These are phyloP conservation scores for Probaryconus sp. DNA, from an alignment of 1,140 invertebrate species.

Conservation along the genomic window DNA sequence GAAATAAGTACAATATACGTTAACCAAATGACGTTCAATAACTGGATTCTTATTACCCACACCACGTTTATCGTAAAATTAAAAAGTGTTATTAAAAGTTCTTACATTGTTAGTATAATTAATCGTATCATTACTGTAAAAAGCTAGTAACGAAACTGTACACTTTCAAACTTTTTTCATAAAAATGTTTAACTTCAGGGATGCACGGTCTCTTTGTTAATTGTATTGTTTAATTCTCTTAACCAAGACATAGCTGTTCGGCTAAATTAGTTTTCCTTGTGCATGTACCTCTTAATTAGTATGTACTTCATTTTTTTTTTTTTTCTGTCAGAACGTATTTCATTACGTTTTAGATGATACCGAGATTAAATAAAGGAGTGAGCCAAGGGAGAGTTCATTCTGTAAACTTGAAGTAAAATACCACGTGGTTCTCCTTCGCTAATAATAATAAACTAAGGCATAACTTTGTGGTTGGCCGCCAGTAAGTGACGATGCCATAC, in stretches of 20 bases:
- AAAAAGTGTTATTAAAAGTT: no score
- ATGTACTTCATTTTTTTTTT: constrained; percentile 11
- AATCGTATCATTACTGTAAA: no score
- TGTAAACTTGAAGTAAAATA: constrained; percentile 1
- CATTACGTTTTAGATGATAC: constrained; percentile 12
- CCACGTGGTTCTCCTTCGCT: constrained; percentile 5
- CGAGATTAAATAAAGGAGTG: constrained; percentile 23
- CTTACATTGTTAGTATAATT: no score
- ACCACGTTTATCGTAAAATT: no score
- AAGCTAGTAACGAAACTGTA: no score
- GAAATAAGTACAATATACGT: no score
- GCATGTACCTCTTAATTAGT: constrained; percentile 40
- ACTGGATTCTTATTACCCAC: no score
- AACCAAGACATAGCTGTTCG: constrained; percentile 34
- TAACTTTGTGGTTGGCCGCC: constrained; percentile 5
- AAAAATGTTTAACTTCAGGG: no score
- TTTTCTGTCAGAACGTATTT: constrained; percentile 1
- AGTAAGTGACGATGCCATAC: constrained; percentile 20
- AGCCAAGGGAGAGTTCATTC: neutral
- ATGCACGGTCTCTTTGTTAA: constrained; percentile 32
- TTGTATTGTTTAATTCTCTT: constrained; percentile 21
- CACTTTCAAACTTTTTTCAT: no score
- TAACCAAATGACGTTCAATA: no score
- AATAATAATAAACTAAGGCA: constrained; percentile 28
- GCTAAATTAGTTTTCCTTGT: constrained; percentile 30